Percentiles rank a stretch among this genome's conserved stretches.
These are phyloP conservation scores for Hystrix brachyura DNA, from an alignment of 2,113 vertebrate species.

Conservation along the genomic window DNA sequence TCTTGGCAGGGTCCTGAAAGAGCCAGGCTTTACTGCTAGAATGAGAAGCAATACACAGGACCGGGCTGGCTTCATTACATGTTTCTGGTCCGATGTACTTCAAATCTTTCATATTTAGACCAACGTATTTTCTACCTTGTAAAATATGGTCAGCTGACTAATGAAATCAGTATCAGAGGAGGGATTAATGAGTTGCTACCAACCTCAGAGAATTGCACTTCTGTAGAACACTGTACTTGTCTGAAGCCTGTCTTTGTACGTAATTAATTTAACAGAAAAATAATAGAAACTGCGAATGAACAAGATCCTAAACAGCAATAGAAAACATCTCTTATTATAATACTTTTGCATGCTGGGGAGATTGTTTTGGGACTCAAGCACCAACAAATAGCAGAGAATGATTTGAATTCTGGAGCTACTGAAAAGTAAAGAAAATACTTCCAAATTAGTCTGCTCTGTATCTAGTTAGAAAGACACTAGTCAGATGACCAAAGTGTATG, in stretches of 20 bases:
- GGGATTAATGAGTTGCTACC: not conserved
- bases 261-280: not conserved
- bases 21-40: not conserved
- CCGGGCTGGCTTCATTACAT: not conserved
- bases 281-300: not conserved
- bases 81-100: slow-evolving; percentile 41
- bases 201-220: not conserved
- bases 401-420: not conserved
- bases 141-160: not conserved
- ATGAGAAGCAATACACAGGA: slow-evolving; percentile 37
- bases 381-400: not conserved
- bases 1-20: not conserved
- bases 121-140: not conserved
- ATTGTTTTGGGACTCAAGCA: not conserved
- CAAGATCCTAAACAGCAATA: not conserved
- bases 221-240: not conserved
- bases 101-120: slow-evolving; percentile 28
- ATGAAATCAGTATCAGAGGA: not conserved
- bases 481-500: not conserved
- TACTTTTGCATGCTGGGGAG: not conserved
- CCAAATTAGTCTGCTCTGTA: not conserved
- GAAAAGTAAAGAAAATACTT: not conserved
- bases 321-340: slow-evolving; percentile 14
- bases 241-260: not conserved
- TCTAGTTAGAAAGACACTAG: not conserved